phyloP scores from a whole-genome alignment of 2,888 invertebrate genomes.

The Lasioglossum vierecki region DNA sequence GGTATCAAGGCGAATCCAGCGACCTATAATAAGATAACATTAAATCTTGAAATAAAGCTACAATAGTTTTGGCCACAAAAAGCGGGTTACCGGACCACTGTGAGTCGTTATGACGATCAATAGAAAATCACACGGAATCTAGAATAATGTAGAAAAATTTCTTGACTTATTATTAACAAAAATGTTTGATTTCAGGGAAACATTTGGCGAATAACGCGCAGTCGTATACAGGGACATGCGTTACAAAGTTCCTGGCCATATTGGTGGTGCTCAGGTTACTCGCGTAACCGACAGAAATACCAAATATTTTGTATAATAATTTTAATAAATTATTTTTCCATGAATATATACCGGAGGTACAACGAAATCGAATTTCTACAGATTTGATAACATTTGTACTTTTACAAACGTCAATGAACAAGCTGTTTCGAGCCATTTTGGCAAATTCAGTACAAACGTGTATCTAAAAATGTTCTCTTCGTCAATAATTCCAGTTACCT shows the following conservation, averaged over 20 bases:
- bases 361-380: neutral
- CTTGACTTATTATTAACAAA: neutral
- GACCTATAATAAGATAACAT: too few relatives aligned
- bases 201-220: slow-evolving; percentile 75
- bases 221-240: slow-evolving; percentile 46
- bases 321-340: slow-evolving; percentile 81
- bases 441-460: slow-evolving; percentile 1
- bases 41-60: too few relatives aligned
- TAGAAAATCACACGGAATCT: neutral
- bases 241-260: slow-evolving; percentile 68
- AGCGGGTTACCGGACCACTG: too few relatives aligned
- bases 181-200: slow-evolving; percentile 76
- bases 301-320: slow-evolving; percentile 74
- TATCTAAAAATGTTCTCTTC: too few relatives aligned
- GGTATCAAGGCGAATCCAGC: too few relatives aligned
- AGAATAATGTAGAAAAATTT: neutral
- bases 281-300: slow-evolving; percentile 55
- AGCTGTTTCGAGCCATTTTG: neutral
- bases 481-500: too few relatives aligned
- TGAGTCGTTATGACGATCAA: too few relatives aligned
- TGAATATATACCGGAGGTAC: slow-evolving; percentile 8
- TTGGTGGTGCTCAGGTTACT: slow-evolving; percentile 70
- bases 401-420: slow-evolving; percentile 4
- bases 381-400: slow-evolving; percentile 17
- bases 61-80: too few relatives aligned